phyloP scores from a whole-genome alignment of 2,113 vertebrate species.

The Speoplatyrhinus poulsoni region DNA sequence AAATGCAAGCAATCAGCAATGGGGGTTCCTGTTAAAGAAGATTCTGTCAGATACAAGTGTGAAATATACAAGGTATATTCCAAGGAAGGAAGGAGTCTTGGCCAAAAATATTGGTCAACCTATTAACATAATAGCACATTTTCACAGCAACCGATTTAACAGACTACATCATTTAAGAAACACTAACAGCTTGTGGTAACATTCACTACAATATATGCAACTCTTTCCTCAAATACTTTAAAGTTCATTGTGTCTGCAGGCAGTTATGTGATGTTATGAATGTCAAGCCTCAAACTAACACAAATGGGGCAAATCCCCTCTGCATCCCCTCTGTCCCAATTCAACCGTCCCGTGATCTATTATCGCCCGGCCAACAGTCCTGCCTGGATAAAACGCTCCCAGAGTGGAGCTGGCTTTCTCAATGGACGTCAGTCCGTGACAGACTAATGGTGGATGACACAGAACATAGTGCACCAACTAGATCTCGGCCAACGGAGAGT shows the following conservation, averaged over 20 bases:
- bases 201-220: not conserved
- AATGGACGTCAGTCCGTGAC: constrained; percentile 83
- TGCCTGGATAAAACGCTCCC: constrained; percentile 30
- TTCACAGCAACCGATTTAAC: too few relatives aligned
- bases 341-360: constrained; percentile 37
- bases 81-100: too few relatives aligned
- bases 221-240: not conserved
- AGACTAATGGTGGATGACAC: constrained; percentile 89
- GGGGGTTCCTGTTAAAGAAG: not conserved
- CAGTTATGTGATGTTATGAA: not conserved
- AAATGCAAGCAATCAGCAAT: not conserved
- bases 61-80: too few relatives aligned
- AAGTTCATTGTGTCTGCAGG: too few relatives aligned
- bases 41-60: not conserved
- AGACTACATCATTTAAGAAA: too few relatives aligned
- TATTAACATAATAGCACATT: too few relatives aligned
- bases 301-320: constrained; percentile 59
- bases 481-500: constrained; percentile 75
- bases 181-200: not conserved
- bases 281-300: constrained; percentile 5
- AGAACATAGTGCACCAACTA: constrained; percentile 87
- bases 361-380: constrained; percentile 69
- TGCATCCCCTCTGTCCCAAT: constrained; percentile 52
- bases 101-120: not conserved
- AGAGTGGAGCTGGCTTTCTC: constrained; percentile 72